These are phyloP conservation scores for Harpalus rufipes DNA, from an alignment of 2,888 invertebrate species.

Conservation along the genomic window DNA sequence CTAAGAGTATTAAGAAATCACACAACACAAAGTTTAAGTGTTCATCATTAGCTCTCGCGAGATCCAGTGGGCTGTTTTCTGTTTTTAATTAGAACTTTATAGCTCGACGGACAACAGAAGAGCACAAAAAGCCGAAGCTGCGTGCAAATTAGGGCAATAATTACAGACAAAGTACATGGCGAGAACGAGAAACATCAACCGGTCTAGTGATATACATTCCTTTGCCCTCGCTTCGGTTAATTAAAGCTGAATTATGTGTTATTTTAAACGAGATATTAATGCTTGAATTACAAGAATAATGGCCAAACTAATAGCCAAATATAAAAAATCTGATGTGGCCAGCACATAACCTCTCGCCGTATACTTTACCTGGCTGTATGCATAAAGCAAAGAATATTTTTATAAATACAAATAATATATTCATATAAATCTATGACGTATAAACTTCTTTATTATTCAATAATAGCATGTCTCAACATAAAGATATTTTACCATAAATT, in stretches of 20 bases:
- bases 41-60: constrained; percentile 1
- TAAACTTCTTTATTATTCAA: too few species aligned
- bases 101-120: constrained; percentile 38
- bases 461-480: too few species aligned
- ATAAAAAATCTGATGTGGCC: too few species aligned
- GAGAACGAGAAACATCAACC: constrained; percentile 23
- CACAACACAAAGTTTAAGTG: constrained; percentile 13
- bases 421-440: too few species aligned
- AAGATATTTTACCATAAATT: too few species aligned
- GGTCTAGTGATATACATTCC: constrained; percentile 2
- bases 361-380: too few species aligned
- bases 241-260: not conserved
- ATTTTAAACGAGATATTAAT: constrained; percentile 17
- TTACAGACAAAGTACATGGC: constrained; percentile 44
- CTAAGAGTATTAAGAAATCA: constrained; percentile 34
- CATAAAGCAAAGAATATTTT: too few species aligned
- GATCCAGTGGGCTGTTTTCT: constrained; percentile 24
- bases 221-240: not conserved
- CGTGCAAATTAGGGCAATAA: constrained; percentile 44
- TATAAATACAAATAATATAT: too few species aligned
- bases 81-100: constrained; percentile 47
- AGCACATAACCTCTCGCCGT: too few species aligned
- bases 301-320: not conserved
- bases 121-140: constrained; percentile 31
- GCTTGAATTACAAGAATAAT: constrained; percentile 11